A percentile compares a stretch with the other conserved stretches of the same genome.
Conservation (phyloP, 2,797 vertebrate genomes). For the Acanthopagrus latus region DNA sequence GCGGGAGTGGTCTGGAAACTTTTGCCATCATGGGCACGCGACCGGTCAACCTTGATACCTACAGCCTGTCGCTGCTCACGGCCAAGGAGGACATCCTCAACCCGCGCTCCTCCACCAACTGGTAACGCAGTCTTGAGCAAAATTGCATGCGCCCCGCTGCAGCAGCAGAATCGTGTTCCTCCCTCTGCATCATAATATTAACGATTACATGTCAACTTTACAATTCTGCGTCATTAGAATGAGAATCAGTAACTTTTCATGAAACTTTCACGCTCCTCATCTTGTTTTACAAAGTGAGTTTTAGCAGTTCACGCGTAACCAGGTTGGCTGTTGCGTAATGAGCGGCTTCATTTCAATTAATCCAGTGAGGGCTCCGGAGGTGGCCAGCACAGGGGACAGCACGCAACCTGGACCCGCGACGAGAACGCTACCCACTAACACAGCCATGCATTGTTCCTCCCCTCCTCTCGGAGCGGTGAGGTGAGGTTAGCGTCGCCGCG, state of each 20-base stretch:
- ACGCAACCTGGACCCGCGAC: conserved; percentile 20
- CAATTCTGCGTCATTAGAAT: neutral
- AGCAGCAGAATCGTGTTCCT: neutral
- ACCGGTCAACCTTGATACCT: conserved; percentile 88
- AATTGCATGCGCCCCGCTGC: neutral
- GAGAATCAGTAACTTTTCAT: neutral
- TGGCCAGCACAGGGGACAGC: conserved; percentile 24
- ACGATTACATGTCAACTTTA: neutral
- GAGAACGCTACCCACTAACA: neutral
- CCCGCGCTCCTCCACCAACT: conserved; percentile 87
- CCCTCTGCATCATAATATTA: neutral
- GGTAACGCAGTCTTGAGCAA: conserved; percentile 78
- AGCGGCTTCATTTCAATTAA: conserved; percentile 55
- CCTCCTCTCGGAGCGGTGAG: neutral
- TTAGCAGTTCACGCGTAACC: conserved; percentile 20
- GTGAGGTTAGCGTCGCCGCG: conserved; percentile 22
- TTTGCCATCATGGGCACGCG: conserved; percentile 76
- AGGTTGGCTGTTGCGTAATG: conserved; percentile 58
- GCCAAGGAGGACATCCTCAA: conserved; percentile 91
- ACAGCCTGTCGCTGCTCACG: conserved; percentile 89
- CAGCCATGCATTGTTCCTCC: conserved; percentile 3
- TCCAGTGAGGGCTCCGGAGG: conserved; percentile 42
- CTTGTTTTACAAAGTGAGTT: conserved; percentile 19
- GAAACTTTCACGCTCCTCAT: conserved; percentile 8
- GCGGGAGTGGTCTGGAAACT: conserved; percentile 71